A percentile compares a stretch with the other conserved stretches of the same genome.
Evolutionary conservation across 2,888 invertebrate species (phyloP).

Genomic region (Eupithecia subumbrata): DNA sequence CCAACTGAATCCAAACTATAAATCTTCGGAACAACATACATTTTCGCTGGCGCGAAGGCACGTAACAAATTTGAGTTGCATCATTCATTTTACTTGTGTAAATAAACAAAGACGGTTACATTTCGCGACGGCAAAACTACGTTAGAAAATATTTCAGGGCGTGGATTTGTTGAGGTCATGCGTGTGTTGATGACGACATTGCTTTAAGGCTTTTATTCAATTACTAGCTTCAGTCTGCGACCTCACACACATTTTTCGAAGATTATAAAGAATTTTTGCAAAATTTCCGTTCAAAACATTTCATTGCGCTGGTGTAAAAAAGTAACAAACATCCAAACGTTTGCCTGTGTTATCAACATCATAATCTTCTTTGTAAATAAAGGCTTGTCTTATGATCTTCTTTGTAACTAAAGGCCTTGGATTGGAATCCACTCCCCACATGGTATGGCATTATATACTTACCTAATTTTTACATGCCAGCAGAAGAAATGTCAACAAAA

Average conservation of each 20-base stretch:
- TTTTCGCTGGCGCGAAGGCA: neutral
- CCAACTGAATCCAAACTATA: neutral
- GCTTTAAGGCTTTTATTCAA: neutral
- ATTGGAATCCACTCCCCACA: neutral
- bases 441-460: too few relatives aligned
- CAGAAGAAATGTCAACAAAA: too few relatives aligned
- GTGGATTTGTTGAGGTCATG: neutral
- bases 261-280: too few relatives aligned
- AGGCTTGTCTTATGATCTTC: too few relatives aligned
- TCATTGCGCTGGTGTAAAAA: neutral
- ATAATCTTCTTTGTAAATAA: neutral
- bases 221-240: neutral
- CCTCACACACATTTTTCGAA: neutral
- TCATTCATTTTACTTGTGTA: neutral
- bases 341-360: neutral
- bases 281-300: neutral
- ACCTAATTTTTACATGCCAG: too few relatives aligned
- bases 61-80: neutral
- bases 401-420: too few relatives aligned
- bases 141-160: neutral
- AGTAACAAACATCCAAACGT: neutral
- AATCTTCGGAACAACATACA: neutral
- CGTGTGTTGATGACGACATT: neutral
- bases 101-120: neutral
- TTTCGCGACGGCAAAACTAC: slow-evolving; percentile 2